A percentile compares a stretch with the other conserved stretches of the same genome.
Conservation (phyloP, 2,888 invertebrate species). For the Germaria angustata region DNA sequence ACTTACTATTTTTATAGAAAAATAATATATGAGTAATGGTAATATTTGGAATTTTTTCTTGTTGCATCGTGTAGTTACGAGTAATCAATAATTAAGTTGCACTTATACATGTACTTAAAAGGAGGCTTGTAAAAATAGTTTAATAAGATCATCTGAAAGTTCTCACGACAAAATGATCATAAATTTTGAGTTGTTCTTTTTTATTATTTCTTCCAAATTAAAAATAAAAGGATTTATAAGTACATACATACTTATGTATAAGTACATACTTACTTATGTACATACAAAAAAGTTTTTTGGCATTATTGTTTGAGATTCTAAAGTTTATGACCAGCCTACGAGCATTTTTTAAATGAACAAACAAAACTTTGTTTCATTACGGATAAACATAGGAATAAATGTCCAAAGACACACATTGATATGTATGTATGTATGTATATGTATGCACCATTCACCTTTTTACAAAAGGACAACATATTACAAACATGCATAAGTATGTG, state of each 20-base stretch:
- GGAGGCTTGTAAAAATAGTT: not conserved
- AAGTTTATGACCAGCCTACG: constrained; percentile 47
- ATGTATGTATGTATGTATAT: not conserved
- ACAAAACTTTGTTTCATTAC: constrained; percentile 19
- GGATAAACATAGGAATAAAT: not conserved
- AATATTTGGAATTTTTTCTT: no score
- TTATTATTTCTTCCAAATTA: not conserved
- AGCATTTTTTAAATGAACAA: constrained; percentile 45
- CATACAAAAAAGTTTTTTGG: not conserved
- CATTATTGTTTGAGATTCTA: constrained; percentile 10
- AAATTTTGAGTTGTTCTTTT: constrained; percentile 5
- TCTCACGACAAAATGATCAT: constrained; percentile 34
- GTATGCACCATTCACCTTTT: not conserved
- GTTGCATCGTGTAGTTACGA: no score
- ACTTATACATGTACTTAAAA: not conserved
- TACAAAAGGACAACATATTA: constrained; percentile 24
- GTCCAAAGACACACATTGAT: not conserved
- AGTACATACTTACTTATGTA: no score
- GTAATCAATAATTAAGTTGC: not conserved
- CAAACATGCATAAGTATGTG: not conserved
- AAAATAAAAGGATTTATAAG: not conserved
- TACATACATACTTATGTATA: no score
- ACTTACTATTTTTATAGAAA: no score
- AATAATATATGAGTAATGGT: no score
- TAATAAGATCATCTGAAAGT: not conserved